A percentile compares a stretch with the other conserved stretches of the same genome.
These are phyloP conservation scores for Bettongia penicillata DNA, from an alignment of 2,113 vertebrate genomes.

Conservation along the genomic window DNA sequence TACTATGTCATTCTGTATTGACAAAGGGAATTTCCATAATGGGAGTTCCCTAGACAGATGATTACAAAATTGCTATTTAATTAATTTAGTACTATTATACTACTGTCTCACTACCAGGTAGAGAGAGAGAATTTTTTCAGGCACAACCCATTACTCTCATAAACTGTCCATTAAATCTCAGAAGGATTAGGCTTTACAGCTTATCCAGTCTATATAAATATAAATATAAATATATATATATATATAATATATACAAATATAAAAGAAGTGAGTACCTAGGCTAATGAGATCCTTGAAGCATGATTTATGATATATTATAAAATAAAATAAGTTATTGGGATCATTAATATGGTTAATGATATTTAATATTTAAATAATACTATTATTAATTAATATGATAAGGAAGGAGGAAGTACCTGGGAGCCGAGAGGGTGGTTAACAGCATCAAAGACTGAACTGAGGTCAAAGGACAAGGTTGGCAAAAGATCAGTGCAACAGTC, in stretches of 20 bases:
- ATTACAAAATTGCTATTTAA: background rate
- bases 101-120: background rate
- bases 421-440: too few relatives aligned
- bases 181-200: background rate
- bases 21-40: background rate
- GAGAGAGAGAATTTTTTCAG: background rate
- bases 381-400: too few relatives aligned
- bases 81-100: background rate
- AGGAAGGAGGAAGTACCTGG: background rate
- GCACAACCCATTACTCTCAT: background rate
- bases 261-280: background rate
- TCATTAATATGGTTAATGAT: background rate
- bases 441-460: background rate
- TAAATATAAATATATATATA: too few relatives aligned
- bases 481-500: background rate
- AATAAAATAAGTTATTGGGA: background rate
- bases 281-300: background rate
- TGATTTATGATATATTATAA: background rate
- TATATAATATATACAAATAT: too few relatives aligned
- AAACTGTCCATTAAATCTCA: background rate
- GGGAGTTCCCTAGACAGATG: background rate
- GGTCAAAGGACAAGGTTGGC: too few relatives aligned
- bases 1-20: background rate
- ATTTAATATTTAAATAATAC: background rate
- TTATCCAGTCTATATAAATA: too few relatives aligned